Percentiles rank a stretch among this genome's conserved stretches.
phyloP scores from a whole-genome alignment of 1,140 invertebrate genomes.

The Drosophila baimaii region DNA sequence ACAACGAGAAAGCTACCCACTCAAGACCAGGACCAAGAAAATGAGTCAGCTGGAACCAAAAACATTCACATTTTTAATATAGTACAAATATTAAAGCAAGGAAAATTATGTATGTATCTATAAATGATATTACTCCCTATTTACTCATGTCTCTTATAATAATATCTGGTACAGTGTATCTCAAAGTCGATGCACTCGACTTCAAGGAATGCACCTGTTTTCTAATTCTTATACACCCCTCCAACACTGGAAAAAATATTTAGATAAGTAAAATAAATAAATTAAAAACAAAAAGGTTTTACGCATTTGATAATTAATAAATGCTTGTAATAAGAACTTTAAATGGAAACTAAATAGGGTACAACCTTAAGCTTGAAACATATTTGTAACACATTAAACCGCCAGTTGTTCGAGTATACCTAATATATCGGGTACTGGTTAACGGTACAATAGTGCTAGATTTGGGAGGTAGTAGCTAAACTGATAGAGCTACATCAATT shows the following conservation, averaged over 20 bases:
- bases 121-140: too few relatives aligned
- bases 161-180: background rate
- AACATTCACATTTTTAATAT: background rate
- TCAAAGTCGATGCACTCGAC: background rate
- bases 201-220: background rate
- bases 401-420: background rate
- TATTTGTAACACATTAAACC: background rate
- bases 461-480: background rate
- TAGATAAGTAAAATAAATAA: too few relatives aligned
- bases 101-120: too few relatives aligned
- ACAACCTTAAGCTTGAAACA: too few relatives aligned
- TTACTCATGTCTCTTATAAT: background rate
- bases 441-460: background rate
- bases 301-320: background rate
- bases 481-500: background rate
- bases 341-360: background rate
- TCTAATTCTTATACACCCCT: background rate
- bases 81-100: background rate
- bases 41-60: slow-evolving; percentile 34
- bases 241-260: background rate
- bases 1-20: slow-evolving; percentile 66
- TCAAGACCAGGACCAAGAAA: slow-evolving; percentile 11
- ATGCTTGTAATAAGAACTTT: background rate
- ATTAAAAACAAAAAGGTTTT: background rate
- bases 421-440: background rate